A percentile compares a stretch with the other conserved stretches of the same genome.
Conservation (phyloP, 2,797 vertebrate species). For the Trachurus trachurus region DNA sequence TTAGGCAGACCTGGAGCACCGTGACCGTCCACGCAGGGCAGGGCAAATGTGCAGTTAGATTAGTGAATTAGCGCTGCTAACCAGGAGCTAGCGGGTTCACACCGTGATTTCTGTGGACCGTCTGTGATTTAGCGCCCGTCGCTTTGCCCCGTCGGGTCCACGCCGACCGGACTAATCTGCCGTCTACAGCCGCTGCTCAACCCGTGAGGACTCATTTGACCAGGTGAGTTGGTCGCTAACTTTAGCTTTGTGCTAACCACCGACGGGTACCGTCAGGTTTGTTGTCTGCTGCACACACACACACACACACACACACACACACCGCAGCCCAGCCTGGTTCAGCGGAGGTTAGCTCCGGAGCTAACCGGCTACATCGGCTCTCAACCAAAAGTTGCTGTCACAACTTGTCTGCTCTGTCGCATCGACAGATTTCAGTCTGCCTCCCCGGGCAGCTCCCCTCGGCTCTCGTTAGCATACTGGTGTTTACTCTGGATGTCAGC, state of each 20-base stretch:
- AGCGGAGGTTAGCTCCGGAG: constrained; percentile 45
- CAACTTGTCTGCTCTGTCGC: constrained; percentile 63
- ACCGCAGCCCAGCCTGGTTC: constrained; percentile 38
- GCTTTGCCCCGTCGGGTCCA: constrained; percentile 38
- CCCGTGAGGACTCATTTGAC: constrained; percentile 40
- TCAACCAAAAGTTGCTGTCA: constrained; percentile 75
- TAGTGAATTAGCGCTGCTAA: constrained; percentile 74
- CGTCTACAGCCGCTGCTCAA: not conserved
- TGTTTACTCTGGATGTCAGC: constrained; percentile 20
- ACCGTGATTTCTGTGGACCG: constrained; percentile 66
- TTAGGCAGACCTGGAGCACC: not conserved
- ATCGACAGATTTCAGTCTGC: constrained; percentile 45
- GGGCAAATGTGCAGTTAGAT: constrained; percentile 48
- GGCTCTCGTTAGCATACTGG: not conserved
- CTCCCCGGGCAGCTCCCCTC: not conserved
- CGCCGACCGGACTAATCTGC: constrained; percentile 41
- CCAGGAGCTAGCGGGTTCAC: constrained; percentile 64
- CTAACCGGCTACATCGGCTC: constrained; percentile 44
- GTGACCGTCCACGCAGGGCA: constrained; percentile 20
- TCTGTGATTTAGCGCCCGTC: constrained; percentile 75
- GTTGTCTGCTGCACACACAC: constrained; percentile 14
- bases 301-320: constrained; percentile 23
- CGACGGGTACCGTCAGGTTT: not conserved
- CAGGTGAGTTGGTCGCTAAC: constrained; percentile 68
- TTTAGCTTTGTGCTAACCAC: constrained; percentile 28